Evolutionary conservation across 2,113 vertebrate species (phyloP), one percentile per base, ranked within the genome.

Genomic region (Alligator sinensis): DNA sequence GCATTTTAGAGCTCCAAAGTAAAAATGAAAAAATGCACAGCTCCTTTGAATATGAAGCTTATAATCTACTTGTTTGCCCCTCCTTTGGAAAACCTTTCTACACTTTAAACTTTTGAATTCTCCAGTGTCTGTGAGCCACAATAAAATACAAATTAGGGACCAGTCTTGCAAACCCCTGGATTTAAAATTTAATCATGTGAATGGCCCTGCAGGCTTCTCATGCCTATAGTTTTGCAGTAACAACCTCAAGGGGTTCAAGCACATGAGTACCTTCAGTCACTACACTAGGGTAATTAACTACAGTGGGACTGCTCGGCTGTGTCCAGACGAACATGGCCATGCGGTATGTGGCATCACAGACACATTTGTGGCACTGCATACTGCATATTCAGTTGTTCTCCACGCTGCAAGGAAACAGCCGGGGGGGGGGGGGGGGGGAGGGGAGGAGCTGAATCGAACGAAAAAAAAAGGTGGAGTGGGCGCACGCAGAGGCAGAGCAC

Each of bases 271-370:
- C 87, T 91, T 82, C 79, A 80, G 16, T 22, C 16, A 64, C 54
- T 0, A 0, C 24, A 81, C 57, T 27, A 83, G 60, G 74, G n/a
- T 4, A 17, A 58, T 80, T 59, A 4, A 18, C 14, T 57, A 7
- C 4, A 76, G 58, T n/a, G 75, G 17, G 27, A 76, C 27, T 61
- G 18, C 13, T 80, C 54, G 57, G 4, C 34, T 47, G 64, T 81
- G 3, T 47, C 47, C 47, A 47, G 47, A 47, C 9, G 9, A 47
- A 7, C 47, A 47, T 9, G 47, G 47, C 47, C 47, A 47, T 47
- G 47, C 9, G 47, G 47, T 47, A 47, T 47, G 47, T 47, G 47
- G 47, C 47, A 47, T 47, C 47, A 47, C 47, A 47, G 47, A 47
- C 47, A 47, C 47, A 47, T 47, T 47, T 47, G 47, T 47, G 47